These are phyloP conservation scores for Drosophila ohnishii DNA, from an alignment of 1,140 invertebrate species.

Conservation along the genomic window DNA sequence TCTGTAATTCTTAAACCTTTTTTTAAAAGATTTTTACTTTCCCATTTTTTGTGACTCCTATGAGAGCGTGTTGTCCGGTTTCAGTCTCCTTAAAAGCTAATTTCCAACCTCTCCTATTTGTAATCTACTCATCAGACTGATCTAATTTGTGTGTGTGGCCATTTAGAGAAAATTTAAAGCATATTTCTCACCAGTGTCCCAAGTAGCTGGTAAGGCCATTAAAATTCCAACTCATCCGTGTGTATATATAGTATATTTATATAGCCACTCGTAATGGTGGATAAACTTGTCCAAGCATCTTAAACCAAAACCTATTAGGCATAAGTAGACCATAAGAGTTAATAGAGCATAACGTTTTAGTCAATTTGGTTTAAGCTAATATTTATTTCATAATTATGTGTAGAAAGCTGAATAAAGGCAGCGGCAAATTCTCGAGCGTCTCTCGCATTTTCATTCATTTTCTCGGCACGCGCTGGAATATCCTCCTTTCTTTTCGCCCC, in stretches of 20 bases:
- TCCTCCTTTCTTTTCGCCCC: slow-evolving; percentile 41
- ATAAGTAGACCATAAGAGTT: slow-evolving; percentile 61
- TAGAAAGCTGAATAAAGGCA: slow-evolving; percentile 62
- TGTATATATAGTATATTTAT: slow-evolving; percentile 9
- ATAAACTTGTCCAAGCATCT: slow-evolving; percentile 60
- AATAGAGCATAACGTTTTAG: slow-evolving; percentile 75
- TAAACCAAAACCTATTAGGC: slow-evolving; percentile 57
- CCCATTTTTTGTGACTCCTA: not conserved
- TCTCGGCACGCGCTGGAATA: slow-evolving; percentile 51
- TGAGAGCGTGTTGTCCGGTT: slow-evolving; percentile 14
- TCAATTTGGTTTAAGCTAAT: slow-evolving; percentile 77
- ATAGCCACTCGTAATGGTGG: slow-evolving; percentile 32
- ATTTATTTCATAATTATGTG: slow-evolving; percentile 76
- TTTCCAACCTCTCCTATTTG: slow-evolving; percentile 23
- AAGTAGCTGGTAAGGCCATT: slow-evolving; percentile 49
- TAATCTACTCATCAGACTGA: slow-evolving; percentile 68
- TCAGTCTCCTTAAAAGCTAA: slow-evolving; percentile 11
- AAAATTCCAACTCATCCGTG: slow-evolving; percentile 41
- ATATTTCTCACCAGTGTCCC: slow-evolving; percentile 37
- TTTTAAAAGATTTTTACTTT: not conserved
- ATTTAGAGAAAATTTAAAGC: slow-evolving; percentile 50
- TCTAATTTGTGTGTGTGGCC: slow-evolving; percentile 39
- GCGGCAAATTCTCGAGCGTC: slow-evolving; percentile 24
- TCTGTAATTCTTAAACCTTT: too few relatives aligned
- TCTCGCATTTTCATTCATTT: slow-evolving; percentile 55